Conservation (phyloP, 1,140 invertebrate genomes). For the Pseudobourletiella spinata region DNA sequence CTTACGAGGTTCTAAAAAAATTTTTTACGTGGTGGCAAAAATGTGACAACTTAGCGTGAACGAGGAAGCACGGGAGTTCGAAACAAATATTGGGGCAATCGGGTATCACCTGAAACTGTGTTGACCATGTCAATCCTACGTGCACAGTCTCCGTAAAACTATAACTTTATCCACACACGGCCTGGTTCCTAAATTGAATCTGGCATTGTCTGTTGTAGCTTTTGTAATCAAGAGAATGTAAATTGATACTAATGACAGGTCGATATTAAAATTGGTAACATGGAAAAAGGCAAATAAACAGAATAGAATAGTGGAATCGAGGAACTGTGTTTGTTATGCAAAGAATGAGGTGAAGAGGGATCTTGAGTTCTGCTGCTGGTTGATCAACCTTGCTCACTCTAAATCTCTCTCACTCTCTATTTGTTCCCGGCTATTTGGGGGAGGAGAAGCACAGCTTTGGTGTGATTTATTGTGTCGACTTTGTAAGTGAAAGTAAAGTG, state of each 20-base stretch:
- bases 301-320: background rate
- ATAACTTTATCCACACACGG: slow-evolving; percentile 1
- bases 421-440: no score
- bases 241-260: background rate
- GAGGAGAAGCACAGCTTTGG: no score
- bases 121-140: slow-evolving; percentile 7
- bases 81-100: background rate
- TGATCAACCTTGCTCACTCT: no score
- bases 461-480: no score
- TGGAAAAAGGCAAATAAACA: background rate
- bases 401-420: no score
- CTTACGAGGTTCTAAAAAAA: no score
- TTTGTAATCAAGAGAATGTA: background rate
- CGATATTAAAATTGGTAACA: background rate
- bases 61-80: background rate
- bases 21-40: no score
- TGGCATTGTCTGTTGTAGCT: background rate
- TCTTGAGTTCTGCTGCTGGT: background rate
- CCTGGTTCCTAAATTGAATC: background rate
- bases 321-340: background rate
- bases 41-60: no score
- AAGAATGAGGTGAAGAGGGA: background rate
- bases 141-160: background rate
- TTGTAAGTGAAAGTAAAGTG: no score
- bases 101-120: background rate